Evolutionary conservation across 2,888 invertebrate species (phyloP).

Genomic region (Dynastes tityus): DNA sequence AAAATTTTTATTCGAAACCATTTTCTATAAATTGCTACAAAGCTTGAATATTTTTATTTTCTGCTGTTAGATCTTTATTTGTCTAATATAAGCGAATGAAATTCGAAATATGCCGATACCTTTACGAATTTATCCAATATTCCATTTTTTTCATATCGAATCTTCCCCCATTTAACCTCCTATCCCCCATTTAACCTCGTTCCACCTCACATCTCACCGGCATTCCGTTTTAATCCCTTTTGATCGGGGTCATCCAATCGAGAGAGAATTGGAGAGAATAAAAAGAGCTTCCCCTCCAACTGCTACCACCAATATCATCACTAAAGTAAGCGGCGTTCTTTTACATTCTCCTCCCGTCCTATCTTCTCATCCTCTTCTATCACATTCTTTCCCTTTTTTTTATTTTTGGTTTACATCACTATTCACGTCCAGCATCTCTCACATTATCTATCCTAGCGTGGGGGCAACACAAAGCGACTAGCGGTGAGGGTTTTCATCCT

Average conservation of each 20-base stretch:
- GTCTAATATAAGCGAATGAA: too few relatives aligned
- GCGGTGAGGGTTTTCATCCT: too few relatives aligned
- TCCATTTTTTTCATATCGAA: too few relatives aligned
- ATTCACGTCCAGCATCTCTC: too few relatives aligned
- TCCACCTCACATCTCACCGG: not conserved
- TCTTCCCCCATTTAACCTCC: not conserved
- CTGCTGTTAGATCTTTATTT: too few relatives aligned
- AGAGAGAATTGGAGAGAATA: not conserved
- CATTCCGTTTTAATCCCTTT: slow-evolving; percentile 3
- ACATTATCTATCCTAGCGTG: too few relatives aligned
- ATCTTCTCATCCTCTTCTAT: too few relatives aligned
- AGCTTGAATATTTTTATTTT: too few relatives aligned
- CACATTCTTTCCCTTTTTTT: not conserved
- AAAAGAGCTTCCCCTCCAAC: not conserved
- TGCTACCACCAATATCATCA: not conserved
- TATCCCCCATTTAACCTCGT: not conserved
- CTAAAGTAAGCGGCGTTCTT: too few relatives aligned
- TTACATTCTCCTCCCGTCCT: too few relatives aligned
- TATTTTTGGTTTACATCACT: not conserved
- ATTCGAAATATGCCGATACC: not conserved
- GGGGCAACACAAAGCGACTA: not conserved
- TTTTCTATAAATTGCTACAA: too few relatives aligned
- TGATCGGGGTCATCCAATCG: slow-evolving; percentile 7
- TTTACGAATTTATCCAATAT: not conserved
- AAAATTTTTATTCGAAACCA: too few relatives aligned